Evolutionary conservation across 1,140 invertebrate genomes (phyloP), one percentile per base, ranked within the genome.

Genomic region (Drosophila sechellia): DNA sequence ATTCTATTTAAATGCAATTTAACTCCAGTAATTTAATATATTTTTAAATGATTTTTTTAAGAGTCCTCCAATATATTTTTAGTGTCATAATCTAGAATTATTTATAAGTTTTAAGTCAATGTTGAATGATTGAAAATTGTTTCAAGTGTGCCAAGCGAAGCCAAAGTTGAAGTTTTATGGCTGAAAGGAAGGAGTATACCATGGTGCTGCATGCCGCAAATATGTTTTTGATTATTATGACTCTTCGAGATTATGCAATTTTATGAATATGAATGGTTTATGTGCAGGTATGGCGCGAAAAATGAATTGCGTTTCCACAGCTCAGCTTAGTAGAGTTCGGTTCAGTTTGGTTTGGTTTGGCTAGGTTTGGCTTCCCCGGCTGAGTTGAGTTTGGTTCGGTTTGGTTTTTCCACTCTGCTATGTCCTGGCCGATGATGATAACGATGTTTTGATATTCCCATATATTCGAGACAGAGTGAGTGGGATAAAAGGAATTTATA

Each of bases 141-240:
- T 6, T 20, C 10, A 5, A n/a, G 42, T 70, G 64, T 13, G 35
- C 12, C 34, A 42, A 49, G 64, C 57, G 50, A 75, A 66, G 78
- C 74, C 77, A 77, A 81, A 87, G 83, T 79, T 86, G 53, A 87
- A 86, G 79, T 86, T 81, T 86, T 86, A 86, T 87, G 83, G 81
- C 60, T 61, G 48, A 39, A 63, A 49, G 57, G 54, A 77, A 46
- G 39, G 57, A 74, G 43, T 72, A 65, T 69, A 45, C 39, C 49
- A 61, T 61, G 60, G 58, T 37, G 54, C 63, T 66, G 54, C 73
- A 81, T 81, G 74, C 81, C 87, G 77, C 86, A 81, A 90, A 90
- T 90, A 90, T 90, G 86, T 81, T 90, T 90, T 90, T 90, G 86
- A 90, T 90, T 90, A 90, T 90, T 87, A 87, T 81, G 87, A 81